Conservation (phyloP, 2,113 vertebrate species). For the Dicaeum eximium region DNA sequence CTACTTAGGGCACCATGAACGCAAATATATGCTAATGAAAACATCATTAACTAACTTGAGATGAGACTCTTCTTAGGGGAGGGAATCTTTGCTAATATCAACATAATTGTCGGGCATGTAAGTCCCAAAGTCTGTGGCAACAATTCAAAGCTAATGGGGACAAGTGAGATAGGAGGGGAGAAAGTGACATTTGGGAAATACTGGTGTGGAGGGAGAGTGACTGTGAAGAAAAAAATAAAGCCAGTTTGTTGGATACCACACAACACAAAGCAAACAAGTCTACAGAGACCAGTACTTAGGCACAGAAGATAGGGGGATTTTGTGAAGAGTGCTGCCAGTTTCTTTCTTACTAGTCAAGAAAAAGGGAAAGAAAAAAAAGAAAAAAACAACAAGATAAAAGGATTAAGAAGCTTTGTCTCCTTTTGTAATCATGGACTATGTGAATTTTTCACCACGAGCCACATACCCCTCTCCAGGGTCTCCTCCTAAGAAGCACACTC, state of each 20-base stretch:
- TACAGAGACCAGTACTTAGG: neutral
- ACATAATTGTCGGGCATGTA: neutral
- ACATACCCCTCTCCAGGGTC: neutral
- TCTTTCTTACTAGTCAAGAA: neutral
- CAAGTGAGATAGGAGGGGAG: neutral
- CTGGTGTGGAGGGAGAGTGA: neutral
- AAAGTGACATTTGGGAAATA: neutral
- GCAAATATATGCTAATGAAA: slow-evolving; percentile 48
- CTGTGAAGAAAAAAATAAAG: neutral
- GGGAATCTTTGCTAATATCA: neutral
- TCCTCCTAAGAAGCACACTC: neutral
- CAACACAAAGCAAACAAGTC: neutral
- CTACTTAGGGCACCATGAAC: slow-evolving; percentile 18
- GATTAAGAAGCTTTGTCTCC: neutral
- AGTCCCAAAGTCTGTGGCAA: neutral
- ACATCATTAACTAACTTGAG: neutral
- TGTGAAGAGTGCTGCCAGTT: neutral
- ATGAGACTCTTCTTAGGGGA: neutral
- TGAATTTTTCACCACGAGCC: neutral
- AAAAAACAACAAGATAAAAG: neutral
- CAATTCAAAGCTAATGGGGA: neutral
- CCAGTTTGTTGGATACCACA: neutral
- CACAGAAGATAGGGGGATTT: neutral
- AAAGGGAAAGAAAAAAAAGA: neutral
- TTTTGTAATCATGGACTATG: neutral